These are phyloP conservation scores for Melanogrammus aeglefinus DNA, from an alignment of 2,797 vertebrate species.

Conservation along the genomic window DNA sequence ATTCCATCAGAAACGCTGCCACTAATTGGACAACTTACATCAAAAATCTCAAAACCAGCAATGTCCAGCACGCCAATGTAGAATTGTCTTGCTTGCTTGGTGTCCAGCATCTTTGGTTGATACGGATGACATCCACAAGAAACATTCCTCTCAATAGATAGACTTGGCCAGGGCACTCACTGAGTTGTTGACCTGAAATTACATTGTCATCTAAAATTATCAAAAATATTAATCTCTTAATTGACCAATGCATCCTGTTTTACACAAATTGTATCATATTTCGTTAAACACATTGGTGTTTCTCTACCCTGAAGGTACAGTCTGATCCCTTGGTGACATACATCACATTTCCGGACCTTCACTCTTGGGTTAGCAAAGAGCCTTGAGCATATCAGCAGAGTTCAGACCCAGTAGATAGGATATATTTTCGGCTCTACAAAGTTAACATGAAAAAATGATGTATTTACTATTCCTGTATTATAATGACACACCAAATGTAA, in stretches of 20 bases:
- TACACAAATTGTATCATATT: neutral
- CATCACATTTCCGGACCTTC: constrained; percentile 17
- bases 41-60: constrained; percentile 10
- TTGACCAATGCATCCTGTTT: neutral
- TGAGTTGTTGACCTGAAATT: constrained; percentile 9
- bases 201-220: neutral
- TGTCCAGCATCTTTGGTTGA: constrained; percentile 11
- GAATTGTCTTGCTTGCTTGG: constrained; percentile 6
- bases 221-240: neutral
- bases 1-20: neutral
- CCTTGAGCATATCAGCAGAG: constrained; percentile 13
- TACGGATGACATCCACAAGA: constrained; percentile 12
- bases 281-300: neutral
- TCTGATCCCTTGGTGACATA: constrained; percentile 15
- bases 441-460: neutral
- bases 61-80: constrained; percentile 8
- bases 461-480: neutral
- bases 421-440: constrained; percentile 2
- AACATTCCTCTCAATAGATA: constrained; percentile 10
- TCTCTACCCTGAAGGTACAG: constrained; percentile 12
- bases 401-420: constrained; percentile 9
- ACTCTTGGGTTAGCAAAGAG: constrained; percentile 67
- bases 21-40: constrained; percentile 34
- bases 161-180: constrained; percentile 10
- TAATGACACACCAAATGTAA: neutral